Evolutionary conservation across 2,113 vertebrate genomes (phyloP), one percentile per base, ranked within the genome.

Genomic region (Lucifuga dentata): DNA sequence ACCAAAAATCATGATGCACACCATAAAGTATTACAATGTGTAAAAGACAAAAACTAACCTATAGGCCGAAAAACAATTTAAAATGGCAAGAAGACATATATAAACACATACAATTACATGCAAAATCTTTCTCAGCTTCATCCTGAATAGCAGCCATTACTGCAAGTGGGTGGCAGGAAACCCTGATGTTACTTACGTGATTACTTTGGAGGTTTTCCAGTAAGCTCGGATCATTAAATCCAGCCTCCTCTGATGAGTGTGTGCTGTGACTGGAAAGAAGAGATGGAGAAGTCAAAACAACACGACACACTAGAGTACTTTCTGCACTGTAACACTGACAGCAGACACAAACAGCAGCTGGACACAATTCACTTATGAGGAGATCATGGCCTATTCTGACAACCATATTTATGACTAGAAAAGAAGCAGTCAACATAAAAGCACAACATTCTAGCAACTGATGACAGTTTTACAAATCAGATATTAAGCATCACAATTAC

Each of bases 141-240:
- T 46, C 40, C 45, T 63, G 23, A 70, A 70, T 44, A 52, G 68
- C 58, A 56, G 48, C 68, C 38, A 3, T 36, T 52, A 38, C 17
- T 41, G 50, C 20, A 51, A 57, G 17, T 15, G 1, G 39, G 38
- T 5, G 11, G 44, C 24, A 3, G 46, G 67, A 19, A 75, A 60
- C 46, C 46, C 67, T 67, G 46, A 65, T 69, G 57, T 82, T 80
- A 93, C 97, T 97, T 95, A 99, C 98, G 85, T 99, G 97, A 93
- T 96, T 95, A 85, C 87, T 97, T 83, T 99, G 96, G 85, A 99
- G 94, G 86, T 99, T 99, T 93, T 99, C 96, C 89, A 98, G 90
- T 89, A 99, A 91, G 35, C 95, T 96, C 3, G 91, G 84, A 53
- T 99, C 98, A 84, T 90, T 95, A 90, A 99, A 99, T 78, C 88